phyloP scores from a whole-genome alignment of 2,797 vertebrate species.

The Danio kyathit region DNA sequence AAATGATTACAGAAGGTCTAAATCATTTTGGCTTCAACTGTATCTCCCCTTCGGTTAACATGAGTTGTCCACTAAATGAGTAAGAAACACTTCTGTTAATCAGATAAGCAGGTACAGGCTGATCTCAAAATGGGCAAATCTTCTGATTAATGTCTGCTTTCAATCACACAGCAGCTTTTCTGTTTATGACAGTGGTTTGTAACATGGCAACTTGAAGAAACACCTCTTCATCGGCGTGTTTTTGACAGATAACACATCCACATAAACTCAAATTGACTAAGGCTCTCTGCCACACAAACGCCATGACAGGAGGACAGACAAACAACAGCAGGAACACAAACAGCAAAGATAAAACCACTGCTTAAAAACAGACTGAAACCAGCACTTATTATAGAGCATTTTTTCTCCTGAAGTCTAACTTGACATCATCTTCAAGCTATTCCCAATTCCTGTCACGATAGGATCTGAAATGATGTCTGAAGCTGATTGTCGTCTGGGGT shows the following conservation, averaged over 20 bases:
- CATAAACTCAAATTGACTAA: conserved; percentile 51
- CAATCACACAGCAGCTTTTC: neutral
- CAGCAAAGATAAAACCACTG: neutral
- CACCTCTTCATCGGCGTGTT: conserved; percentile 38
- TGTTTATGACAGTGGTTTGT: conserved; percentile 30
- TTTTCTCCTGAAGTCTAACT: conserved; percentile 7
- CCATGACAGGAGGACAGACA: conserved; percentile 17
- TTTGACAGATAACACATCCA: conserved; percentile 58
- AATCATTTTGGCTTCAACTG: no score
- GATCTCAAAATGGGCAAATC: conserved; percentile 17
- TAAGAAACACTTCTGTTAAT: conserved; percentile 19
- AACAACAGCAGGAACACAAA: conserved; percentile 23
- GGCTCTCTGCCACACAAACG: conserved; percentile 35
- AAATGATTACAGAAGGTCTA: no score
- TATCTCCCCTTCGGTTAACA: neutral
- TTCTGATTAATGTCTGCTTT: conserved; percentile 32
- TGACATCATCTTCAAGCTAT: conserved; percentile 17
- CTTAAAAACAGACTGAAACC: neutral
- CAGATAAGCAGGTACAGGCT: neutral
- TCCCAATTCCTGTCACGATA: conserved; percentile 9
- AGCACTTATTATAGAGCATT: neutral
- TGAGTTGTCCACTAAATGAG: neutral
- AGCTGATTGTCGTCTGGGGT: conserved; percentile 5
- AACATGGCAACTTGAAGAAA: conserved; percentile 45
- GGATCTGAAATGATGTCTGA: conserved; percentile 20